Evolutionary conservation across 92 coral and sea anemone species (phyloP), one percentile per base, ranked within the genome.

Genomic region (Porites cylindrica): DNA sequence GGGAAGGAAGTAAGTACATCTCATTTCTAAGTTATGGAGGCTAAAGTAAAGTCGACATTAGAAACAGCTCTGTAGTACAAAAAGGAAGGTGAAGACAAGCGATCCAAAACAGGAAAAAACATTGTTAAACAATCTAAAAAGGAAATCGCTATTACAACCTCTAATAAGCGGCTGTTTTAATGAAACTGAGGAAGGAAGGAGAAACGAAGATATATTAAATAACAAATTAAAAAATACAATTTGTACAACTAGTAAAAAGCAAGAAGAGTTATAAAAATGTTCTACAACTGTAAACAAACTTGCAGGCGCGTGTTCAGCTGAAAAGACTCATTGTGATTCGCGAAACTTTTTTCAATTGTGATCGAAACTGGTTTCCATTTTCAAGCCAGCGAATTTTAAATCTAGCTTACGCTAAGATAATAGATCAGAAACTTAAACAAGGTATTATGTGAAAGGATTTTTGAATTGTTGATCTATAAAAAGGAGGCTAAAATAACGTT

Each of bases 171-270:
- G 61, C 61, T 56, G 11, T 56, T 56, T 56, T 10, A 77, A 43
- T 10, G 69, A 68, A 77, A 79, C 62, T 72, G 66, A 79, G 83
- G 83, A 79, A 79, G 83, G 83, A 65, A 56, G 61, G 61, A 79
- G 51, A 26, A 66, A 1, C 18, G 83, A 79, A 64, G 73, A 19
- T 6, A 19, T 50, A 29, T 79, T 10, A 63, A 60, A 23, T 23
- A 59, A 14, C 53, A 61, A 77, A 58, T 66, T 23, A 32, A 43
- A 77, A 68, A 24, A 24, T 16, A 62, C 10, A 20, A 62, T n/a
- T 62, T 62, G 23, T 17, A n/a, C n/a, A 62, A 62, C 66, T 6
- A 62, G 66, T 7, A 24, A 58, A 26, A 23, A 26, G 19, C 18
- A 51, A 23, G 54, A 21, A 23, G 66, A 32, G 68, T 11, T n/a